Conservation (phyloP, 2,797 vertebrate genomes). For the Oreochromis mossambicus region DNA sequence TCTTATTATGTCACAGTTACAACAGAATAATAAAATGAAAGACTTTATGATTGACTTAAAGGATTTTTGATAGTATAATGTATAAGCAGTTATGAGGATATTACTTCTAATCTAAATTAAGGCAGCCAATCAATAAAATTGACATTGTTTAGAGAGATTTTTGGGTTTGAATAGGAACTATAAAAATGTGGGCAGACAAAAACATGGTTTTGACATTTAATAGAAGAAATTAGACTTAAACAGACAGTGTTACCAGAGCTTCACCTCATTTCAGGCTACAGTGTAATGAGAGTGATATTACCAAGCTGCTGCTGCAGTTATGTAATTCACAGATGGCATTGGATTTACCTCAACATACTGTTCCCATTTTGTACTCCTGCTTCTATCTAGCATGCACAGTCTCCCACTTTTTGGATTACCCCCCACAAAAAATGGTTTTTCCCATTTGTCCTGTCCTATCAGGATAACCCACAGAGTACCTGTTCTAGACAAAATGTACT, state of each 20-base stretch:
- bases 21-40: background rate
- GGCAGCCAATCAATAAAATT: background rate
- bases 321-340: slow-evolving; percentile 35
- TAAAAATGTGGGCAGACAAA: background rate
- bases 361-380: slow-evolving; percentile 18
- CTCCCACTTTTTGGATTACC: background rate
- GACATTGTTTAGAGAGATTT: background rate
- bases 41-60: background rate
- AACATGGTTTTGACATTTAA: background rate
- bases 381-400: slow-evolving; percentile 30
- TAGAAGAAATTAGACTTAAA: background rate
- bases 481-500: background rate
- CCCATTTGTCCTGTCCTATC: slow-evolving; percentile 1
- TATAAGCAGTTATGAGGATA: background rate
- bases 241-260: background rate
- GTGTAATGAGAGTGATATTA: slow-evolving; percentile 17
- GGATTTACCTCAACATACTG: slow-evolving; percentile 13
- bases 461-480: background rate
- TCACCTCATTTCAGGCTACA: background rate
- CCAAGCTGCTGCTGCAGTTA: slow-evolving; percentile 26
- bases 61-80: background rate
- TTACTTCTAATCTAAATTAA: background rate
- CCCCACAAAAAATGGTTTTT: slow-evolving; percentile 21
- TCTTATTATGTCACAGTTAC: background rate
- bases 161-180: background rate